phyloP scores from a whole-genome alignment of 2,113 vertebrate genomes.

The Picathartes gymnocephalus region DNA sequence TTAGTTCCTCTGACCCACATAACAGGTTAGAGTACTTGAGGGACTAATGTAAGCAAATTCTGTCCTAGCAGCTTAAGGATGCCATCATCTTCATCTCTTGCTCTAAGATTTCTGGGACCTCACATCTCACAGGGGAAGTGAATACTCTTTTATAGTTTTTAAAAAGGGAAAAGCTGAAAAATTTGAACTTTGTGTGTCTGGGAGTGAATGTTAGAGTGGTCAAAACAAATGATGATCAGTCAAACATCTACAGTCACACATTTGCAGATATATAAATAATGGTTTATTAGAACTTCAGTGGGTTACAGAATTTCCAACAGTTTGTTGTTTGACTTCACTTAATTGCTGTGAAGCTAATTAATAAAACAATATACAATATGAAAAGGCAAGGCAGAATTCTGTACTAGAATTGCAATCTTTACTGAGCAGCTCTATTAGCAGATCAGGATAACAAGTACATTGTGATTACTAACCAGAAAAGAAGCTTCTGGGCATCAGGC shows the following conservation, averaged over 20 bases:
- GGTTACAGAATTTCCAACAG: too few relatives aligned
- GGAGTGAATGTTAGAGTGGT: not conserved
- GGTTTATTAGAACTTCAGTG: not conserved
- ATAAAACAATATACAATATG: not conserved
- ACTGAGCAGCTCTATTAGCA: not conserved
- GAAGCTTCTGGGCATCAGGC: not conserved
- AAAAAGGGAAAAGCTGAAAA: not conserved
- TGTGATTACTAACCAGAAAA: slow-evolving; percentile 15
- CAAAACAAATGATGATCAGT: not conserved
- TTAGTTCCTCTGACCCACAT: not conserved
- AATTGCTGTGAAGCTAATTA: not conserved
- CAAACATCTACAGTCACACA: not conserved
- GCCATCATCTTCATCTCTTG: not conserved
- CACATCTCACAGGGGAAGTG: not conserved
- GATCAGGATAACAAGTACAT: not conserved
- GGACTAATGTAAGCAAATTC: not conserved
- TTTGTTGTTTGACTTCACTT: not conserved
- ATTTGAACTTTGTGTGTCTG: not conserved
- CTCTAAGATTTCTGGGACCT: not conserved
- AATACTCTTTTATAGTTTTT: not conserved
- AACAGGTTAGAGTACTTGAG: not conserved
- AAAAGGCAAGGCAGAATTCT: not conserved
- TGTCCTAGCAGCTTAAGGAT: not conserved
- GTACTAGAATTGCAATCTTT: not conserved
- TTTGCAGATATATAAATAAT: not conserved